These are phyloP conservation scores for Lasius fuliginosus DNA, from an alignment of 2,888 invertebrate genomes.

Conservation along the genomic window DNA sequence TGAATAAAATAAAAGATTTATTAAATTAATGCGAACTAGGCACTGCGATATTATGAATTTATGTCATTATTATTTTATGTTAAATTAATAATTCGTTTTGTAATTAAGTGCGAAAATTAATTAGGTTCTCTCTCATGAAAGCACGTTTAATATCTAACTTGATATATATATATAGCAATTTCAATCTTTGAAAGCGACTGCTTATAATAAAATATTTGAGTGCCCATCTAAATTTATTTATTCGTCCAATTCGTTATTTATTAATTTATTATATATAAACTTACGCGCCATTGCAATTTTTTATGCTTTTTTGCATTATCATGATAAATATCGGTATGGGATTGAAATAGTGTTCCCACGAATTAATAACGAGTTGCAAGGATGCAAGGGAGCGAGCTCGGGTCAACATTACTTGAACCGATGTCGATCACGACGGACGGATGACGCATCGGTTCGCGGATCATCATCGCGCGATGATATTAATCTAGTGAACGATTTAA, in stretches of 20 bases:
- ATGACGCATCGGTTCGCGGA: slow-evolving; percentile 83
- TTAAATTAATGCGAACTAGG: neutral
- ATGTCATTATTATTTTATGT: neutral
- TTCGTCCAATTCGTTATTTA: neutral
- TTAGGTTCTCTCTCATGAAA: neutral
- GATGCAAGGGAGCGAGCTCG: slow-evolving; percentile 78
- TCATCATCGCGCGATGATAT: slow-evolving; percentile 78
- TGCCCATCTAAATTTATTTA: neutral
- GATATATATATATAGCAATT: neutral
- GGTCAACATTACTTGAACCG: slow-evolving; percentile 85
- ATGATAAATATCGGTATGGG: slow-evolving; percentile 53
- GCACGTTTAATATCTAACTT: neutral
- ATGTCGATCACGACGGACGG: slow-evolving; percentile 82
- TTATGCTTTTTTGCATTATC: neutral
- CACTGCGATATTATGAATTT: neutral
- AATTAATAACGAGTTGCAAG: slow-evolving; percentile 76
- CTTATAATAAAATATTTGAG: neutral
- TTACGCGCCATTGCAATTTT: neutral
- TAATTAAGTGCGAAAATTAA: neutral
- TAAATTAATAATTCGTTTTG: neutral
- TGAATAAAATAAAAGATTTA: neutral
- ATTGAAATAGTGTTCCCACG: slow-evolving; percentile 81
- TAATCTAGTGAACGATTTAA: slow-evolving; percentile 74
- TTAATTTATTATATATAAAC: neutral
- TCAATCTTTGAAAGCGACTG: neutral